Evolutionary conservation across 2,113 vertebrate genomes (phyloP).

Genomic region (Cnemophilus loriae): DNA sequence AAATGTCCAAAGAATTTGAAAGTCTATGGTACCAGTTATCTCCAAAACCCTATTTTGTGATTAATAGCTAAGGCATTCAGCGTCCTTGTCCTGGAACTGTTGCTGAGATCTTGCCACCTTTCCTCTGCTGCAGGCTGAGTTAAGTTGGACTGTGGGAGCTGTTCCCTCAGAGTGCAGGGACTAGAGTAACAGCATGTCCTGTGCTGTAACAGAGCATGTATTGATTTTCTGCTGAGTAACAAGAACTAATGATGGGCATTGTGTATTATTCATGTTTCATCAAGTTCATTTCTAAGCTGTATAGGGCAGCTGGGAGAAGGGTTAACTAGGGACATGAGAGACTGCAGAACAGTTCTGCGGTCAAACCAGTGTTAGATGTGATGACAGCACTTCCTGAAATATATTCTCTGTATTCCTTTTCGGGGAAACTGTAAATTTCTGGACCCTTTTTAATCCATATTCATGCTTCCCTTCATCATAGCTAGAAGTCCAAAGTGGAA

Average conservation of each 20-base stretch:
- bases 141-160: neutral
- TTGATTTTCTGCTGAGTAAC: constrained; percentile 56
- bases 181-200: neutral
- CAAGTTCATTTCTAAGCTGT: constrained; percentile 7
- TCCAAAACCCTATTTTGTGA: neutral
- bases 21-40: neutral
- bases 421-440: neutral
- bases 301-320: neutral
- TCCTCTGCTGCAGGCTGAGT: neutral
- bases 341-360: neutral
- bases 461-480: neutral
- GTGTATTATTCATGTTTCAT: constrained; percentile 47
- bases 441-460: neutral
- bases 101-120: neutral
- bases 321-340: constrained; percentile 43
- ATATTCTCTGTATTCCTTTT: neutral
- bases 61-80: neutral
- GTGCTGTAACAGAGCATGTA: neutral
- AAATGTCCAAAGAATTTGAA: neutral
- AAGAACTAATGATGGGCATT: constrained; percentile 50
- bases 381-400: neutral
- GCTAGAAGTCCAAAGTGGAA: neutral
- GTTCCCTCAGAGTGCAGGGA: neutral
- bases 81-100: neutral
- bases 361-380: neutral